Percentiles rank a stretch among this genome's conserved stretches.
Evolutionary conservation across 2,888 invertebrate genomes (phyloP).

Genomic region (Agrotis puta): DNA sequence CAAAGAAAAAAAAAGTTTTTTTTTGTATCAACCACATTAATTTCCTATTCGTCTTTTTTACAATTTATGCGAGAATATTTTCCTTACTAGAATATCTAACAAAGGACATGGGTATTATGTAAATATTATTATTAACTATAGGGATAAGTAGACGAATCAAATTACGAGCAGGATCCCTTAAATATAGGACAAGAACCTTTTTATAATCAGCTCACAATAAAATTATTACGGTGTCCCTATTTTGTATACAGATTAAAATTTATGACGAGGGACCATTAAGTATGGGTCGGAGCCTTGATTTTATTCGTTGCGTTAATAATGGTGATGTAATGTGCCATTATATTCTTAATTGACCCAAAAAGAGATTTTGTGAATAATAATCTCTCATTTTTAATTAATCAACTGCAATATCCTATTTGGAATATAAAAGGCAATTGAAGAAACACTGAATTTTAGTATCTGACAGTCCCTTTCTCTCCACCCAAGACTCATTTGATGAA

Average conservation of each 20-base stretch:
- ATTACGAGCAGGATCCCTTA: constrained; percentile 6
- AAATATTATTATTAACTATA: constrained; percentile 23
- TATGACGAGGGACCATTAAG: constrained; percentile 46
- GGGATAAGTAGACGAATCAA: constrained; percentile 4
- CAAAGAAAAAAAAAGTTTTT: too few relatives aligned
- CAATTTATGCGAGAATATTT: too few relatives aligned
- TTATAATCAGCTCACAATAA: constrained; percentile 73
- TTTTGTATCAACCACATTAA: not conserved
- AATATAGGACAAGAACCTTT: constrained; percentile 61
- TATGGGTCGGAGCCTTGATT: constrained; percentile 33
- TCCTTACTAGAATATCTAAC: not conserved
- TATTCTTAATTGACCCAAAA: not conserved
- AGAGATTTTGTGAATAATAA: not conserved
- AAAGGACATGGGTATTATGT: not conserved
- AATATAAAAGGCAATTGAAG: too few relatives aligned
- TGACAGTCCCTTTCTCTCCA: too few relatives aligned
- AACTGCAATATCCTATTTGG: not conserved
- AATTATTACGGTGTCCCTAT: constrained; percentile 68
- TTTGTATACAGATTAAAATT: constrained; percentile 65
- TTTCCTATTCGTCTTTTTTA: not conserved
- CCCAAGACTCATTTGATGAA: too few relatives aligned
- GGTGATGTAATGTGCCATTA: constrained; percentile 15
- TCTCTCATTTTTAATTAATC: not conserved
- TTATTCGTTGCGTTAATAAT: constrained; percentile 43
- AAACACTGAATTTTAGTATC: too few relatives aligned